Base-by-base conservation (phyloP, 1,140 invertebrate species). In the Sarcophaga bullata region DNA sequence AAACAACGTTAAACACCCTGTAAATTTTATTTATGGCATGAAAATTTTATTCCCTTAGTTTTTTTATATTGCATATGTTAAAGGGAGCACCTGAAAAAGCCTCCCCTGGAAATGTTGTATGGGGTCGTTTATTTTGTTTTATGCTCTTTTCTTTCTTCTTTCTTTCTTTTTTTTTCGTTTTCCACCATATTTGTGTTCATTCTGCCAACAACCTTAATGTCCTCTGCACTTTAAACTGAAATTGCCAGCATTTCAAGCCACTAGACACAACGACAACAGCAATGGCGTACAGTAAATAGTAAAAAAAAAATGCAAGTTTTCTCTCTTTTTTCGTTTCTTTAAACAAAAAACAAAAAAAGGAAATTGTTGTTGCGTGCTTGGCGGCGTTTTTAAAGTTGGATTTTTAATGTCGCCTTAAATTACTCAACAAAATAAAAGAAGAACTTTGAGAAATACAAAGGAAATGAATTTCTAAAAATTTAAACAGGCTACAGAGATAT, bases 351-450 rank as follows among this genome's bases (percentile, higher is more conserved):
- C 3, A 13, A 6, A 37, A 37, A 37, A 37, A 37, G 25, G 15
- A 15, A 10, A 19, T 68, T 50, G 10, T 17, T 52, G 75, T 78
- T 78, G 75, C 75, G 75, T 78, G 75, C 13, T 52, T 17, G 10
- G 50, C 48, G 75, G 75, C 49, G 48, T 52, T 78, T 78, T 78
- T 78, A 78, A 78, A 78, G 75, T 78, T 78, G n/a, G 48, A 25
- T 78, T 78, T 76, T 50, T 78, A 78, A 78, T 78, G 75, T 78
- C 75, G 75, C 75, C 75, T 78, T 78, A 78, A 78, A 78, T 78
- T 78, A 78, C 73, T 10, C 13, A 76, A 76, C 46, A 76, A 76
- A 76, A 76, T 76, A 76, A 76, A 76, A 48, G 37, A 76, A 76
- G 48, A 48, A 76, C 73, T 48, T 1, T 7, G 9, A n/a, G 48